These are phyloP conservation scores for Hyalella azteca DNA, from an alignment of 2,888 invertebrate genomes.

Conservation along the genomic window DNA sequence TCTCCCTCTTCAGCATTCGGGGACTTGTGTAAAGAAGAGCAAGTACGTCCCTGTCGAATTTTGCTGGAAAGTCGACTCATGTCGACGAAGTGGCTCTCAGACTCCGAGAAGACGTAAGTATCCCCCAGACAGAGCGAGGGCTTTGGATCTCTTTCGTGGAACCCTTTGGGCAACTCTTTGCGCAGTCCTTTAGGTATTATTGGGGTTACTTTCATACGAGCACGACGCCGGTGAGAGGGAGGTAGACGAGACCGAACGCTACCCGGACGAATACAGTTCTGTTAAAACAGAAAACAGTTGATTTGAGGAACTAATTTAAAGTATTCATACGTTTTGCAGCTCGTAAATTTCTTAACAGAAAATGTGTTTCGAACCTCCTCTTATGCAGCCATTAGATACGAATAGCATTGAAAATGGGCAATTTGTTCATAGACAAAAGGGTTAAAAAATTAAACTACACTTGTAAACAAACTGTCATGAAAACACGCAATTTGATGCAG, in stretches of 20 bases:
- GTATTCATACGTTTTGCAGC: neutral
- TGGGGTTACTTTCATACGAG: neutral
- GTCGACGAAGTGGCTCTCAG: neutral
- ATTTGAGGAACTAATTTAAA: neutral
- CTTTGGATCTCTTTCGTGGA: neutral
- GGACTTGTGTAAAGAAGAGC: no score
- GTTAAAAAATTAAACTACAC: neutral
- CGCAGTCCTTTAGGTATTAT: neutral
- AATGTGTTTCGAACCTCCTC: neutral
- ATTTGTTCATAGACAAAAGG: no score
- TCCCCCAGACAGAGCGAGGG: no score
- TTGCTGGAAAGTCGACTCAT: neutral
- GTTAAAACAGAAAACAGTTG: neutral
- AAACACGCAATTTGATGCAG: no score
- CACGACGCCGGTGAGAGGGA: neutral
- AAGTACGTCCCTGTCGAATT: neutral
- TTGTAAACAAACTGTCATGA: neutral
- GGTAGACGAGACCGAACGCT: neutral
- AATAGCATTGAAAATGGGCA: neutral
- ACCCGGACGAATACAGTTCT: neutral
- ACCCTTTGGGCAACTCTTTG: neutral
- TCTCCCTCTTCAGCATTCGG: no score
- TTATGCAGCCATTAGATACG: neutral
- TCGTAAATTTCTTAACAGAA: neutral
- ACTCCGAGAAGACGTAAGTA: neutral